A percentile compares a stretch with the other conserved stretches of the same genome.
These are phyloP conservation scores for Fregetta grallaria DNA, from an alignment of 2,113 vertebrate genomes.

Conservation along the genomic window DNA sequence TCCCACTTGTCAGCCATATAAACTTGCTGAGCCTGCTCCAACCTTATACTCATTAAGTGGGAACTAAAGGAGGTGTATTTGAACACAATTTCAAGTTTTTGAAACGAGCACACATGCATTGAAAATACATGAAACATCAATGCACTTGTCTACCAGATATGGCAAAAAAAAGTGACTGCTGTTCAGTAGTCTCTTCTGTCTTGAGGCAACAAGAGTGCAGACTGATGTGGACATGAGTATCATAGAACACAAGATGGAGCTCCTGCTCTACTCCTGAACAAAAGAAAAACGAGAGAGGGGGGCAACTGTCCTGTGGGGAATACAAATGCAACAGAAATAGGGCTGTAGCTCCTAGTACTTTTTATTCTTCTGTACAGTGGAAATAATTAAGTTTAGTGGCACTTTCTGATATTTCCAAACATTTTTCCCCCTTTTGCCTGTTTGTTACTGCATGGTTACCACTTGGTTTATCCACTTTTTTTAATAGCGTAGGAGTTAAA, in stretches of 20 bases:
- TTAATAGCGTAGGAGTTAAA: background rate
- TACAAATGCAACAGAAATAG: background rate
- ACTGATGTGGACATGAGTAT: background rate
- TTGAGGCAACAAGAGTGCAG: background rate
- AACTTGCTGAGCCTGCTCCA: background rate
- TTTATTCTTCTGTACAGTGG: background rate
- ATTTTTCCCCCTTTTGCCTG: background rate
- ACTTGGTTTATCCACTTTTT: background rate
- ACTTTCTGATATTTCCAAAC: background rate
- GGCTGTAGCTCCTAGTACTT: background rate
- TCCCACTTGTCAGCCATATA: background rate
- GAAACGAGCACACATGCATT: fast-evolving
- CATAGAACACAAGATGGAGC: conserved; percentile 10
- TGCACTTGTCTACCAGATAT: background rate
- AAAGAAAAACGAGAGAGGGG: fast-evolving
- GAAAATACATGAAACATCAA: background rate
- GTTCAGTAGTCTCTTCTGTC: background rate
- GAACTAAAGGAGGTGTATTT: background rate
- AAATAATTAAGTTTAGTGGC: background rate
- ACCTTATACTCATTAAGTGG: background rate
- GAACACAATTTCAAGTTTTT: background rate
- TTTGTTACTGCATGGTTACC: background rate
- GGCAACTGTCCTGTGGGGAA: background rate
- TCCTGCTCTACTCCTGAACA: background rate
- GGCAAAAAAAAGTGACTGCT: fast-evolving